Conservation (phyloP, 2,888 invertebrate species). For the Archips xylosteana region DNA sequence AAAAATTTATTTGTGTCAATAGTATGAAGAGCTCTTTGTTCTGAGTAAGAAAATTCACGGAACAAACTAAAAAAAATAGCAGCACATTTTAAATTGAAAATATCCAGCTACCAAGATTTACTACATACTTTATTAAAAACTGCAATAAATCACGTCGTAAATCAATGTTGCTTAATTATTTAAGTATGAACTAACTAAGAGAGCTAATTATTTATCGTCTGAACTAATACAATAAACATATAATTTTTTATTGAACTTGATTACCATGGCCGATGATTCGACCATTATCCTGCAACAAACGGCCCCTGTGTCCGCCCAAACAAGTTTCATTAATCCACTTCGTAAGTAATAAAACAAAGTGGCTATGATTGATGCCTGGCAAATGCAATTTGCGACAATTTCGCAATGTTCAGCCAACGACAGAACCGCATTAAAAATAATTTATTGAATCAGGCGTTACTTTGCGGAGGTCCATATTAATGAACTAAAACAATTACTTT, state of each 20-base stretch:
- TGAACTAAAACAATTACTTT: no score
- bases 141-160: background rate
- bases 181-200: background rate
- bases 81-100: no score
- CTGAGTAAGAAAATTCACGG: no score
- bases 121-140: background rate
- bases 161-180: background rate
- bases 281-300: constrained; percentile 15
- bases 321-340: constrained; percentile 31
- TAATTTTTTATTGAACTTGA: background rate
- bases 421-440: background rate
- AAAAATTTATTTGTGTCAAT: no score
- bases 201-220: constrained; percentile 1
- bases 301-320: constrained; percentile 18
- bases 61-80: no score
- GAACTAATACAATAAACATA: background rate
- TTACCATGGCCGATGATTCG: constrained; percentile 20
- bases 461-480: no score
- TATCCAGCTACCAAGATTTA: background rate
- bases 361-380: constrained; percentile 16
- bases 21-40: no score
- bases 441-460: no score
- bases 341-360: constrained; percentile 31
- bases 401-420: constrained; percentile 13
- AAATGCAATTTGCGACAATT: constrained; percentile 20